These are phyloP conservation scores for Falco novaeseelandiae DNA, from an alignment of 2,797 vertebrate species.

Conservation along the genomic window DNA sequence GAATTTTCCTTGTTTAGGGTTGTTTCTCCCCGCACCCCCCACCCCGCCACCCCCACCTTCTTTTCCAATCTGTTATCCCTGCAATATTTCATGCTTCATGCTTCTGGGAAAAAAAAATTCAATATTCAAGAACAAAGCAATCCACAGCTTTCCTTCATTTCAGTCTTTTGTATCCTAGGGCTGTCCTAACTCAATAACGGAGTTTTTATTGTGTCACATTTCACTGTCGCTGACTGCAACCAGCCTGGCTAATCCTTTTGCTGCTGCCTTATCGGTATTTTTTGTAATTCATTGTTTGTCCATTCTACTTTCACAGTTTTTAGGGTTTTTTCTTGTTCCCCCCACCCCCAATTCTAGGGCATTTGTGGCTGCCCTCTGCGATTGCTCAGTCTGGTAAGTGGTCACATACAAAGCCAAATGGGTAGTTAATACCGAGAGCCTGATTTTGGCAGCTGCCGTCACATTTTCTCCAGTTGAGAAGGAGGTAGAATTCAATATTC, in stretches of 20 bases:
- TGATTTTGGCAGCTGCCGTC: conserved; percentile 14
- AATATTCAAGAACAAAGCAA: conserved; percentile 75
- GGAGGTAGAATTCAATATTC: not conserved
- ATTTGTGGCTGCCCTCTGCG: not conserved
- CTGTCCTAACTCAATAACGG: conserved; percentile 70
- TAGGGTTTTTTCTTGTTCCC: not conserved
- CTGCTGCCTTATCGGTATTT: conserved; percentile 55
- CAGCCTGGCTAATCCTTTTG: conserved; percentile 69
- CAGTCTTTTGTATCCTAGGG: conserved; percentile 69
- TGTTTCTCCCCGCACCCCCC: not conserved
- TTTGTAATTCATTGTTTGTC: conserved; percentile 62
- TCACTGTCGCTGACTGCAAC: conserved; percentile 51
- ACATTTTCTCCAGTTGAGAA: not conserved
- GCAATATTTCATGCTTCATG: conserved; percentile 70
- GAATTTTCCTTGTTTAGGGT: not conserved
- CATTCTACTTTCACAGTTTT: conserved; percentile 44
- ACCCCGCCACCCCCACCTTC: no score
- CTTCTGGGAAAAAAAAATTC: conserved; percentile 57
- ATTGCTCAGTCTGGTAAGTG: not conserved
- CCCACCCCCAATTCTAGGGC: not conserved
- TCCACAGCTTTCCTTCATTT: conserved; percentile 72
- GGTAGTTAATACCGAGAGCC: not conserved
- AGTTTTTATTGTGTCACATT: conserved; percentile 71
- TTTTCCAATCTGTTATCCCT: conserved; percentile 70
- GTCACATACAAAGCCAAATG: conserved; percentile 11